Evolutionary conservation across 2,113 vertebrate species (phyloP).

Genomic region (Platysteira castanea): DNA sequence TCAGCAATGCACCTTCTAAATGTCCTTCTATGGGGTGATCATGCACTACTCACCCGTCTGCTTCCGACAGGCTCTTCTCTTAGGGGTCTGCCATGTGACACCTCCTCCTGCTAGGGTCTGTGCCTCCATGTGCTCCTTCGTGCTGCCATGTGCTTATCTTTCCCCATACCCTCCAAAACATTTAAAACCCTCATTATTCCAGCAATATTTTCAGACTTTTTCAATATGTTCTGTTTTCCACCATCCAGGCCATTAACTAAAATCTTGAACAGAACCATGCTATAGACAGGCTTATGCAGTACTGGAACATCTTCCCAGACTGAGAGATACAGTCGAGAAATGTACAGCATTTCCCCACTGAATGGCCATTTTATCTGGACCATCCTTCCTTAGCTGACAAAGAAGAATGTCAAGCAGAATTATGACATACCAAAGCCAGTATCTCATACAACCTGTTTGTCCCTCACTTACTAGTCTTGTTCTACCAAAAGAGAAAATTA

Average conservation of each 20-base stretch:
- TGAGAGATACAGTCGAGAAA: background rate
- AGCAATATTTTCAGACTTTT: background rate
- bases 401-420: background rate
- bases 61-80: too few species aligned
- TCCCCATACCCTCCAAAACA: background rate
- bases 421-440: background rate
- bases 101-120: too few species aligned
- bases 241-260: background rate
- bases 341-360: background rate
- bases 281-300: background rate
- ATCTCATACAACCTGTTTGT: background rate
- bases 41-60: too few species aligned
- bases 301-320: background rate
- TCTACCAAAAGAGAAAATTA: background rate
- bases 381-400: background rate
- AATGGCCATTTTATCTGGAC: background rate
- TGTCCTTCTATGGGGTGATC: too few species aligned
- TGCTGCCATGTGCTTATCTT: too few species aligned
- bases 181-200: background rate
- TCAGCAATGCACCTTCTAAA: too few species aligned
- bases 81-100: too few species aligned
- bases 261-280: background rate
- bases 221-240: background rate
- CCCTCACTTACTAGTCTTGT: background rate
- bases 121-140: too few species aligned